A percentile compares a stretch with the other conserved stretches of the same genome.
These are phyloP conservation scores for Meda fulgida DNA, from an alignment of 2,797 vertebrate species.

Conservation along the genomic window DNA sequence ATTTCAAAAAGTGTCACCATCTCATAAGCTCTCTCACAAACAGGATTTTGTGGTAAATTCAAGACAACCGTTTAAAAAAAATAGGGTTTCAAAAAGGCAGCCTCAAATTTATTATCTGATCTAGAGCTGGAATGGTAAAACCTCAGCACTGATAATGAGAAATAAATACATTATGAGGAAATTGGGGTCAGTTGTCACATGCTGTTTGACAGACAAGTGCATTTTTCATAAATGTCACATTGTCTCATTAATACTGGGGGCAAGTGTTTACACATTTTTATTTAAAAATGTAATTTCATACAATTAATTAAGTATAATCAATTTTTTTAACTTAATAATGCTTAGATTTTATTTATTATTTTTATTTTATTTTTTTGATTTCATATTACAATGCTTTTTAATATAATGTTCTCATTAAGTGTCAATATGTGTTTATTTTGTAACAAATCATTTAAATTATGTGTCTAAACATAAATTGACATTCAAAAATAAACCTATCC, in stretches of 20 bases:
- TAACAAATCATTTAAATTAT: not conserved
- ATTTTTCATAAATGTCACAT: not conserved
- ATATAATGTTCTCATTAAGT: not conserved
- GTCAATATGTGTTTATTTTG: not conserved
- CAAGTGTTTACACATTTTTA: not conserved
- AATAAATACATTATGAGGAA: not conserved
- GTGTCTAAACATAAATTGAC: not conserved
- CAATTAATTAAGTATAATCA: not conserved
- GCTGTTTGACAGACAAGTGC: not conserved
- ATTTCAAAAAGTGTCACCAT: slow-evolving; percentile 65
- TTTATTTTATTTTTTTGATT: not conserved
- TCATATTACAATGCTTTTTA: not conserved
- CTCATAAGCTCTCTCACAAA: slow-evolving; percentile 50
- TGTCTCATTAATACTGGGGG: not conserved
- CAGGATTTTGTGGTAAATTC: slow-evolving; percentile 63
- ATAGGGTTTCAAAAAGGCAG: not conserved
- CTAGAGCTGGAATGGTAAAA: not conserved
- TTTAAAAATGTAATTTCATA: not conserved
- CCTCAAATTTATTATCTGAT: not conserved
- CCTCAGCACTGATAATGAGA: not conserved
- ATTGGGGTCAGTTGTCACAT: not conserved
- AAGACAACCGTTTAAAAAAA: slow-evolving; percentile 50
- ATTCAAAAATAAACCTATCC: not conserved
- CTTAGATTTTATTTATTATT: not conserved
- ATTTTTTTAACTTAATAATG: not conserved